Base-by-base conservation (phyloP, 2,113 vertebrate species). In the Aptenodytes forsteri region DNA sequence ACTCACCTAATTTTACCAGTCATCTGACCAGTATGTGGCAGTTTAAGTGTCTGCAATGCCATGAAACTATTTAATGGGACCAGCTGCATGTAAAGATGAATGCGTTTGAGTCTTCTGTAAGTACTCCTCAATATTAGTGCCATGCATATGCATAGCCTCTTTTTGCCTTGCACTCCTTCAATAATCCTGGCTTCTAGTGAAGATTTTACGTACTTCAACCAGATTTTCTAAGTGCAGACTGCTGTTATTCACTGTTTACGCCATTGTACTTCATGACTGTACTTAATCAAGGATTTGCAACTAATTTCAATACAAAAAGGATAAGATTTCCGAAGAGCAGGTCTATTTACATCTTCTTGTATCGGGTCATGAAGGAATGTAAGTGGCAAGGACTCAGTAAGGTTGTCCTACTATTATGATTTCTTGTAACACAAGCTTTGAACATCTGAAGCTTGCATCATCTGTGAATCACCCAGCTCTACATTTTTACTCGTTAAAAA, bases 401-500 rank as follows among this genome's bases (percentile, higher is more conserved):
- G 14, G 16, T 69, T 87, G 38, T 82, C 47, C 61, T 95, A 30
- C 30, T 83, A 2, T 42, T 75, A 52, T 15, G 70, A 21, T 49
- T 87, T 71, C 46, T 91, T 91, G 7, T 88, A 88, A 25, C 10
- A n/a, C 18, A 81, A 52, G 66, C 26, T 62, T 76, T 44, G 50
- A 75, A 70, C 44, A 47, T 50, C 47, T 11, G 25, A 72, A 87
- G 34, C 36, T 81, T 93, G 18, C 40, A 36, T 81, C 52, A 32
- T 64, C 34, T 50, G 7, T 83, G 56, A 92, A 78, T 93, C 80
- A 72, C 11, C 6, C 34, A 69, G 69, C 72, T 84, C 49, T 87
- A 52, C 72, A 38, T 89, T 96, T 97, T 82, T 54, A 49, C 27
- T 82, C 10, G 4, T 87, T 94, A 89, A 71, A 80, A 88, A 96